Evolutionary conservation across 2,888 invertebrate genomes (phyloP).

Genomic region (Aethes cnicana): DNA sequence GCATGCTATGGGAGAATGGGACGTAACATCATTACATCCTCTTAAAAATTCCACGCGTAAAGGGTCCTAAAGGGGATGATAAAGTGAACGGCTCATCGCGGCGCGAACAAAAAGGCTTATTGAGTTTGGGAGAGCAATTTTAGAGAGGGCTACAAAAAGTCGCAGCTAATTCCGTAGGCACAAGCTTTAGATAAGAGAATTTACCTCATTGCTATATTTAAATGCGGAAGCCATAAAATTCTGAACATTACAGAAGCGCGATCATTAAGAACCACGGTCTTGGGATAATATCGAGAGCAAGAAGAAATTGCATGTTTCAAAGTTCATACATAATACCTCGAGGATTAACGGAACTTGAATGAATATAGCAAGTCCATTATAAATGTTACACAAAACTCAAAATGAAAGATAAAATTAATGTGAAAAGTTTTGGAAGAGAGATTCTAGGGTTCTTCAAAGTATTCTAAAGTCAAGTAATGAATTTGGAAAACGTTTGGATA

Average conservation of each 20-base stretch:
- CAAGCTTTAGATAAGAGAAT: slow-evolving; percentile 26
- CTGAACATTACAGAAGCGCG: background rate
- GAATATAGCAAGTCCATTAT: slow-evolving; percentile 41
- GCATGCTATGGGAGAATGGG: slow-evolving; percentile 40
- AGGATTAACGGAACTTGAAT: slow-evolving; percentile 31
- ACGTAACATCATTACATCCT: slow-evolving; percentile 59
- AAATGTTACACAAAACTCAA: slow-evolving; percentile 50
- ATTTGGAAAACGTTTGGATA: too few species aligned
- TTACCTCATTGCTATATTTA: slow-evolving; percentile 19
- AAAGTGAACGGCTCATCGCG: slow-evolving; percentile 57
- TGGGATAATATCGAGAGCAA: background rate
- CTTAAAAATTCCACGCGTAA: slow-evolving; percentile 57
- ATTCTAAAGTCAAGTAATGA: slow-evolving; percentile 5
- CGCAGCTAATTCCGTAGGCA: slow-evolving; percentile 39
- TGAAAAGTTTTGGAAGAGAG: slow-evolving; percentile 46
- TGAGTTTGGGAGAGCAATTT: slow-evolving; percentile 60
- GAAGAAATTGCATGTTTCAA: slow-evolving; percentile 2
- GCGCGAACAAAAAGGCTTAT: slow-evolving; percentile 65
- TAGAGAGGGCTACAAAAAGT: slow-evolving; percentile 45
- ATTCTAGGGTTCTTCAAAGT: slow-evolving; percentile 7
- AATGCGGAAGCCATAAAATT: slow-evolving; percentile 12
- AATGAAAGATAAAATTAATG: slow-evolving; percentile 50
- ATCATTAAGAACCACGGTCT: too few species aligned
- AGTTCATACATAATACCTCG: slow-evolving; percentile 25
- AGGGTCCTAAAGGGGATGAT: slow-evolving; percentile 53